Base-by-base conservation (phyloP, 2,797 vertebrate genomes). In the Siniperca scherzeri region DNA sequence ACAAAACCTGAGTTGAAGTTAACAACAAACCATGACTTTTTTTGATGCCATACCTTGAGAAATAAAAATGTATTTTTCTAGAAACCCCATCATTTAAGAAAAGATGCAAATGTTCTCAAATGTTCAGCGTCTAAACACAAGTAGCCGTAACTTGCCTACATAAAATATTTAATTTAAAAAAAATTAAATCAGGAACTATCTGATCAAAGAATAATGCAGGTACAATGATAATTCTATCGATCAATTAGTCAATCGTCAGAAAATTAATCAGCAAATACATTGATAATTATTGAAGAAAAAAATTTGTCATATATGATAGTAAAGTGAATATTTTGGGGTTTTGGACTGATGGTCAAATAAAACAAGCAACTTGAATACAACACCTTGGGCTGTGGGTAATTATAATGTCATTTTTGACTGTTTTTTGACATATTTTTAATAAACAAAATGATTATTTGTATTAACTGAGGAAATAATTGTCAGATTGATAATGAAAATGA, bases 131-230 rank as follows among this genome's bases (percentile, higher is more conserved):
- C 42, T 46, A 5, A 50, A 33, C 16, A 33, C 46, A 50, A 22
- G 3, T 1, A 7, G 4, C 10, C 0, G 0, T 22, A 22, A 14
- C 36, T 27, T 17, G 14, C 2, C n/a, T 30, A 21, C 19, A 30
- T 66, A 19, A 11, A 48, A 17, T 66, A 1, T 11, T 17, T 27
- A 27, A 27, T 27, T 4, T 17, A 3, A 17, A 57, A 16, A 11
- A 50, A 7, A 16, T 48, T 17, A 30, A 55, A 62, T n/a, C n/a
- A 30, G 52, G 21, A 46, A 48, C 22, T 8, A 5, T 25, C 36
- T n/a, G 0, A 33, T 64, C 22, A 57, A 48, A 22, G 22, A 59
- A 14, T 50, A 50, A 46, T 17, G 44, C 14, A 25, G n/a, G n/a
- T 53, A n/a, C 36, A 52, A 30, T 66, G 8, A 30, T 66, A 5